These are phyloP conservation scores for Odocoileus hemionus DNA, from an alignment of 2,113 vertebrate genomes.

Conservation along the genomic window DNA sequence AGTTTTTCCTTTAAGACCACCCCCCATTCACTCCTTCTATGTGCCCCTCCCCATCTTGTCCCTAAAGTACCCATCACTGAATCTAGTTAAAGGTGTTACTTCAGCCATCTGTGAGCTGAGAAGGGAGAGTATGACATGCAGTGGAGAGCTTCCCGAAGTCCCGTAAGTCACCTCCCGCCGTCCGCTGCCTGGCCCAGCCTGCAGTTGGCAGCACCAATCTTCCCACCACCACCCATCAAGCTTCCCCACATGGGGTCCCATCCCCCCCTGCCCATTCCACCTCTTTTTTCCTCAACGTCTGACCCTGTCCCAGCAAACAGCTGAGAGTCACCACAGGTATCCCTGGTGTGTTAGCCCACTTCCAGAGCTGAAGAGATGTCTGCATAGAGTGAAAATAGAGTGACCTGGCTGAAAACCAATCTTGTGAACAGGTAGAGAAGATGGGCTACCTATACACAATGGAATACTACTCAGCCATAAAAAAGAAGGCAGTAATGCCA, in stretches of 20 bases:
- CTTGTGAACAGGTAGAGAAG: not conserved
- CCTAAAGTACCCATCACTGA: not conserved
- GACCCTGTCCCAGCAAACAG: not conserved
- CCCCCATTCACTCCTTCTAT: not conserved
- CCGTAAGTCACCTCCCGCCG: not conserved
- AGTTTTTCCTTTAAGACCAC: not conserved
- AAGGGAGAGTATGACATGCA: not conserved
- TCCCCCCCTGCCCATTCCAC: not conserved
- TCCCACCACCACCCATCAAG: not conserved
- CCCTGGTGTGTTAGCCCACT: not conserved
- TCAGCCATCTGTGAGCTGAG: not conserved
- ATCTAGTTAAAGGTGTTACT: not conserved
- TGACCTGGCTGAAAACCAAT: not conserved
- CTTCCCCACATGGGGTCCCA: not conserved
- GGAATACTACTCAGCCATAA: not conserved
- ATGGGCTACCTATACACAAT: no score
- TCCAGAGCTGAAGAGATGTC: not conserved
- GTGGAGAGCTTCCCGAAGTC: not conserved
- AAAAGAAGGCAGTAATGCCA: not conserved
- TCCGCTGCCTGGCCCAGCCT: not conserved
- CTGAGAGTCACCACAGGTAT: not conserved
- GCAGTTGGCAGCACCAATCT: not conserved
- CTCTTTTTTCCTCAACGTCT: not conserved
- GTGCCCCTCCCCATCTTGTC: not conserved
- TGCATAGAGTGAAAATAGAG: not conserved